A percentile compares a stretch with the other conserved stretches of the same genome.
These are phyloP conservation scores for Margaritifera margaritifera DNA, from an alignment of 2,888 invertebrate species.

Conservation along the genomic window DNA sequence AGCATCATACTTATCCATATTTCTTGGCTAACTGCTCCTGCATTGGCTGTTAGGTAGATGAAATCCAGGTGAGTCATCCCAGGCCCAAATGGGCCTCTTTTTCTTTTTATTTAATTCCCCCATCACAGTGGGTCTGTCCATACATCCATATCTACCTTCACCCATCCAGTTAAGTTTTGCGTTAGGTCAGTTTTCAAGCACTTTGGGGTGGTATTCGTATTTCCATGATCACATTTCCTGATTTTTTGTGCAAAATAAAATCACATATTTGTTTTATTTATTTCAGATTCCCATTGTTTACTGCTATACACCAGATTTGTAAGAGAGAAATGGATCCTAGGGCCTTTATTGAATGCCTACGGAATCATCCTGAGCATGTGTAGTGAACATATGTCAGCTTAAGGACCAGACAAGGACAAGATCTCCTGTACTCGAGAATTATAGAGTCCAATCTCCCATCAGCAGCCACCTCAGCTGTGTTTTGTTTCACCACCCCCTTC, in stretches of 20 bases:
- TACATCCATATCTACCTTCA: background rate
- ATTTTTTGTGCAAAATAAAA: background rate
- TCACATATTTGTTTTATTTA: conserved; percentile 9
- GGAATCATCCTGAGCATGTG: conserved; percentile 97
- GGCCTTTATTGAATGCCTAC: conserved; percentile 92
- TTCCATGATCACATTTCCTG: background rate
- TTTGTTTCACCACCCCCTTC: too few relatives aligned
- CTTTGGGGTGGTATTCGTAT: background rate
- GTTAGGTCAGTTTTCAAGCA: background rate
- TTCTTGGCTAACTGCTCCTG: too few relatives aligned
- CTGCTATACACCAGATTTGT: conserved; percentile 95
- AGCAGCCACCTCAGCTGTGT: too few relatives aligned
- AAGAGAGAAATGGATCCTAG: conserved; percentile 84
- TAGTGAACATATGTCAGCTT: conserved; percentile 66
- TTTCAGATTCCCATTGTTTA: conserved; percentile 94
- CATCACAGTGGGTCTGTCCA: too few relatives aligned
- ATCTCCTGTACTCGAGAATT: too few relatives aligned
- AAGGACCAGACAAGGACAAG: too few relatives aligned
- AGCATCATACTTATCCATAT: too few relatives aligned
- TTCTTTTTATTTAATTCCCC: too few relatives aligned
- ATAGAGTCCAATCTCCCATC: too few relatives aligned
- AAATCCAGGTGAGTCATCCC: too few relatives aligned
- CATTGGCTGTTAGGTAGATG: too few relatives aligned
- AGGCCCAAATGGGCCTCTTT: too few relatives aligned
- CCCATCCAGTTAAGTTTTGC: background rate